Conservation (phyloP, 2,797 vertebrate genomes). For the Kryptolebias ocellatus region DNA sequence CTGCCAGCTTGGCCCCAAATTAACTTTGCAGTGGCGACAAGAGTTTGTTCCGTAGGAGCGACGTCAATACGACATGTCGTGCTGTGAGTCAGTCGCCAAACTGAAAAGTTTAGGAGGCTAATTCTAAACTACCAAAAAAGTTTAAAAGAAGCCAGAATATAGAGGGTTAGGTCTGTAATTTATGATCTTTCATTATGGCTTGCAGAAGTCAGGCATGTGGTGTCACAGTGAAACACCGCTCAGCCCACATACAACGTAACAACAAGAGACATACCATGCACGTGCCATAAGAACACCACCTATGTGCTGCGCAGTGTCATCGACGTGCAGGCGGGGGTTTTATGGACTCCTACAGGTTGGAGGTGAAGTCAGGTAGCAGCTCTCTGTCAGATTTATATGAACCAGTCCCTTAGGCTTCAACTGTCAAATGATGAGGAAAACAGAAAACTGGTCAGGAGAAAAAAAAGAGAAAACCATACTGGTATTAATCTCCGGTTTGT, state of each 20-base stretch:
- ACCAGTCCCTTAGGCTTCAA: constrained; percentile 44
- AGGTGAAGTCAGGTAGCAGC: constrained; percentile 47
- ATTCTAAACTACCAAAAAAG: constrained; percentile 13
- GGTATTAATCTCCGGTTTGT: constrained; percentile 33
- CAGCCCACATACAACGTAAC: constrained; percentile 43
- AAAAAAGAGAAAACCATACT: constrained; percentile 4
- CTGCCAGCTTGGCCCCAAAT: constrained; percentile 19
- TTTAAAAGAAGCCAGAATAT: background rate
- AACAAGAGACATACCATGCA: constrained; percentile 43
- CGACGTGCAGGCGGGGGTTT: constrained; percentile 31
- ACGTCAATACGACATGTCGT: background rate
- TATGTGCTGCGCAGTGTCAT: constrained; percentile 50
- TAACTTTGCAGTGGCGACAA: background rate
- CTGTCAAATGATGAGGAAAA: constrained; percentile 66
- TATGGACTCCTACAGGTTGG: constrained; percentile 48
- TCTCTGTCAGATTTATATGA: constrained; percentile 45
- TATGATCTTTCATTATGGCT: constrained; percentile 40
- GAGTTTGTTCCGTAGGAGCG: constrained; percentile 2
- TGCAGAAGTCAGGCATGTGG: constrained; percentile 25
- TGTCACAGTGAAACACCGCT: constrained; percentile 36
- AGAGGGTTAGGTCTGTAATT: constrained; percentile 27
- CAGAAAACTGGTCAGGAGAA: constrained; percentile 36
- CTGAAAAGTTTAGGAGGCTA: constrained; percentile 20
- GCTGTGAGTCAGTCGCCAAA: constrained; percentile 4
- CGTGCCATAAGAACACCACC: constrained; percentile 56